phyloP scores from a whole-genome alignment of 2,797 vertebrate species.

The Sebastes glaucus region DNA sequence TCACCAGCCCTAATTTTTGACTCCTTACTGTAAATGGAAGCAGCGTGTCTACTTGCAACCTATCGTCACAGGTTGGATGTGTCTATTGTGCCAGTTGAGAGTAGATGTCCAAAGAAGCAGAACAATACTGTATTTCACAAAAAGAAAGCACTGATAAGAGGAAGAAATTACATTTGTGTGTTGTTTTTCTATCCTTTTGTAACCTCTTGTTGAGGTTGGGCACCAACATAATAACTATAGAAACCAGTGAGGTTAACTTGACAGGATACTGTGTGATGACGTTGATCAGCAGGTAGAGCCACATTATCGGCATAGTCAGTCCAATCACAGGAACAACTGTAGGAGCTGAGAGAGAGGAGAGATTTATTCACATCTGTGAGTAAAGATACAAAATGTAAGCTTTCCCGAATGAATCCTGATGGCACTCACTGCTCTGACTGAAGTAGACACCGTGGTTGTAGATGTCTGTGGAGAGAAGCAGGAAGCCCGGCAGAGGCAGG shows the following conservation, averaged over 20 bases:
- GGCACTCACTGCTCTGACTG: slow-evolving; percentile 90
- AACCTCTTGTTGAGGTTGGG: background rate
- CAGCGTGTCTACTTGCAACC: background rate
- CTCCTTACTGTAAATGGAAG: background rate
- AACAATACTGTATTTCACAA: background rate
- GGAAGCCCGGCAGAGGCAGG: slow-evolving; percentile 93
- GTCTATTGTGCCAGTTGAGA: background rate
- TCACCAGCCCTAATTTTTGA: background rate
- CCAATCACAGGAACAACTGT: slow-evolving; percentile 85
- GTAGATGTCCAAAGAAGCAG: background rate
- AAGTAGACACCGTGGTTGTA: slow-evolving; percentile 90
- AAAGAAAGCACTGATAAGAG: background rate
- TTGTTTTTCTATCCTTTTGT: background rate
- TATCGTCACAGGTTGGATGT: background rate
- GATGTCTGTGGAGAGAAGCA: slow-evolving; percentile 92
- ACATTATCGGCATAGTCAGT: slow-evolving; percentile 89
- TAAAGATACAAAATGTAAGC: background rate
- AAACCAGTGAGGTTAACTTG: background rate
- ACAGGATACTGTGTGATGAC: slow-evolving; percentile 98
- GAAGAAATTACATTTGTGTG: background rate
- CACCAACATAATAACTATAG: background rate
- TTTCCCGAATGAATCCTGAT: background rate
- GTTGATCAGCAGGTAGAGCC: slow-evolving; percentile 95
- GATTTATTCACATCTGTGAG: background rate
- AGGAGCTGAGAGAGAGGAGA: slow-evolving; percentile 74